phyloP scores from a whole-genome alignment of 2,113 vertebrate genomes.

The Chelonoidis abingdonii region DNA sequence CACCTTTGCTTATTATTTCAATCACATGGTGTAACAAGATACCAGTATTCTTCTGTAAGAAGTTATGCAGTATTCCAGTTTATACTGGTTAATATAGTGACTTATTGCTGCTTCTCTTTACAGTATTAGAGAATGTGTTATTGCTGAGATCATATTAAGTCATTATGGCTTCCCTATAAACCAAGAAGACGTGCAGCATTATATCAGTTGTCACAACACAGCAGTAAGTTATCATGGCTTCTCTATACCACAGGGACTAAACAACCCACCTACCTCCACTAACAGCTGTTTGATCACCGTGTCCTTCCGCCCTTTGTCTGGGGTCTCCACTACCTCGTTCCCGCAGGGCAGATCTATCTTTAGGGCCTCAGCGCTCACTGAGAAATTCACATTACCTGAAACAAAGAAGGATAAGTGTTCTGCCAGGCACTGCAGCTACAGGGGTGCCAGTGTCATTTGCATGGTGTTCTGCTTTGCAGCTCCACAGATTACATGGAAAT shows the following conservation, averaged over 20 bases:
- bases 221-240: background rate
- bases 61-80: background rate
- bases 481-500: background rate
- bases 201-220: background rate
- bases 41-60: background rate
- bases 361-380: conserved; percentile 63
- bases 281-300: conserved; percentile 80
- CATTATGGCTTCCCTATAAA: background rate
- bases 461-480: background rate
- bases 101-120: background rate
- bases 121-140: background rate
- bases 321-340: conserved; percentile 73
- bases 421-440: rapidly evolving
- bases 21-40: background rate
- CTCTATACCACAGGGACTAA: background rate
- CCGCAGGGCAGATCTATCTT: conserved; percentile 39
- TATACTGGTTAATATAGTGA: background rate
- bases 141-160: background rate
- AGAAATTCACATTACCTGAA: conserved; percentile 70
- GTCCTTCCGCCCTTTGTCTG: conserved; percentile 83
- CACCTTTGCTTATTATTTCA: conserved; percentile 20
- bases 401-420: background rate
- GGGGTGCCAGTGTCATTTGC: background rate
- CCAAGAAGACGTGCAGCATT: background rate
- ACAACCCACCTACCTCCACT: conserved; percentile 79